Percentiles rank a stretch among this genome's conserved stretches.
These are phyloP conservation scores for Ectropis grisescens DNA, from an alignment of 1,140 invertebrate species.

Conservation along the genomic window DNA sequence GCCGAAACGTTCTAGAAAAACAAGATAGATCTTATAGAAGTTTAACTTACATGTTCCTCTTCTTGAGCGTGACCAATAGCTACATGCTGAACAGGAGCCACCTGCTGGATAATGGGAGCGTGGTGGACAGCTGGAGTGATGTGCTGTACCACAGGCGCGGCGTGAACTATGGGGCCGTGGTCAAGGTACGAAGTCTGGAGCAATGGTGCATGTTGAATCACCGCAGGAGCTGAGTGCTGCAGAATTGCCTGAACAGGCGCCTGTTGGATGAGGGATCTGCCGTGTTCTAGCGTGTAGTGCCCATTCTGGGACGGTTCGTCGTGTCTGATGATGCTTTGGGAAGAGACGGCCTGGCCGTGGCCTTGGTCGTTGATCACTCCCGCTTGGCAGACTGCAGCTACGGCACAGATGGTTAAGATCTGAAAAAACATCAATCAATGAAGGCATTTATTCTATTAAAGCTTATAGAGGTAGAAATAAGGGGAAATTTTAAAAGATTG, in stretches of 20 bases:
- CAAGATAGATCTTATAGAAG: too few species aligned
- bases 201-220: constrained; percentile 18
- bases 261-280: constrained; percentile 7
- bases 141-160: constrained; percentile 33
- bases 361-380: constrained; percentile 29
- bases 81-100: constrained; percentile 23
- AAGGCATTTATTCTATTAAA: too few species aligned
- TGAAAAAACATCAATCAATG: constrained; percentile 22
- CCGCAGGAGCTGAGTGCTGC: constrained; percentile 12
- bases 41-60: constrained; percentile 42
- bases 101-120: too few species aligned
- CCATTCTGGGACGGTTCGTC: constrained; percentile 30
- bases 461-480: too few species aligned
- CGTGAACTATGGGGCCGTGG: constrained; percentile 31
- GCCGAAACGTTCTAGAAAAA: too few species aligned
- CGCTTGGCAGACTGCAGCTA: constrained; percentile 39
- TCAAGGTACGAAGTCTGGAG: constrained; percentile 23
- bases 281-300: constrained; percentile 21
- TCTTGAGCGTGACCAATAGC: constrained; percentile 28
- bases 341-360: constrained; percentile 44
- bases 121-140: constrained; percentile 21
- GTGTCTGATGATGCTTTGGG: constrained; percentile 54
- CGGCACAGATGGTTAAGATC: constrained; percentile 31
- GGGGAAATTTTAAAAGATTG: too few species aligned
- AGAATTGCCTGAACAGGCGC: too few species aligned